These are phyloP conservation scores for Corythaeola cristata DNA, from an alignment of 2,113 vertebrate species.

Conservation along the genomic window DNA sequence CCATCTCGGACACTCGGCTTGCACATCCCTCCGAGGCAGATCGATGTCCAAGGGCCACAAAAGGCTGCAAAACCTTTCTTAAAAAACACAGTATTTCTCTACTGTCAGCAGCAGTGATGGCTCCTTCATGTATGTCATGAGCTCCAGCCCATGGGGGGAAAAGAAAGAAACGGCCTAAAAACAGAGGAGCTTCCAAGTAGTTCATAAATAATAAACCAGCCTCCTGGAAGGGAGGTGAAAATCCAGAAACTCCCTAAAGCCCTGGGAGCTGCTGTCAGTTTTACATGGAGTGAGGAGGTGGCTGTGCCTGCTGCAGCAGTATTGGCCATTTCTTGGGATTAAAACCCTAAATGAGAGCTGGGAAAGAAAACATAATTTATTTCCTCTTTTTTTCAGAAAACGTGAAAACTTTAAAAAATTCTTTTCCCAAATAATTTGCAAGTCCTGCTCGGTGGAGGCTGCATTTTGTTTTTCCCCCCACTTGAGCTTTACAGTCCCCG, in stretches of 20 bases:
- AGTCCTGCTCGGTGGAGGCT: neutral
- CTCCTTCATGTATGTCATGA: neutral
- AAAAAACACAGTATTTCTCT: neutral
- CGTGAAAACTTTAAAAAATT: rapidly evolving
- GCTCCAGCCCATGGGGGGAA: neutral
- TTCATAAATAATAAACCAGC: slow-evolving; percentile 53
- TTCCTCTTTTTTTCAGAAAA: neutral
- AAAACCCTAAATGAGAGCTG: neutral
- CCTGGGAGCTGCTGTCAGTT: neutral
- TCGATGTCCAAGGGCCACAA: neutral
- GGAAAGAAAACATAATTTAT: neutral
- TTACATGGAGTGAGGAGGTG: neutral
- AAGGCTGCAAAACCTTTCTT: neutral
- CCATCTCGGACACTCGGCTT: neutral
- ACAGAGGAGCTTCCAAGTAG: slow-evolving; percentile 6
- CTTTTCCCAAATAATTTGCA: neutral
- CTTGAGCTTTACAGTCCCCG: neutral
- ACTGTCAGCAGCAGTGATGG: neutral
- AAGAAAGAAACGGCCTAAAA: slow-evolving; percentile 33
- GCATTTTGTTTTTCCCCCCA: neutral
- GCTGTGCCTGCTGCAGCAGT: neutral
- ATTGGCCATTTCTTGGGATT: neutral
- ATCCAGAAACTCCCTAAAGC: neutral
- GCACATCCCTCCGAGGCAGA: neutral
- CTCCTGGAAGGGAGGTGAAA: slow-evolving; percentile 16